Base-by-base conservation (phyloP, 2,113 vertebrate species). In the Mellivora capensis region DNA sequence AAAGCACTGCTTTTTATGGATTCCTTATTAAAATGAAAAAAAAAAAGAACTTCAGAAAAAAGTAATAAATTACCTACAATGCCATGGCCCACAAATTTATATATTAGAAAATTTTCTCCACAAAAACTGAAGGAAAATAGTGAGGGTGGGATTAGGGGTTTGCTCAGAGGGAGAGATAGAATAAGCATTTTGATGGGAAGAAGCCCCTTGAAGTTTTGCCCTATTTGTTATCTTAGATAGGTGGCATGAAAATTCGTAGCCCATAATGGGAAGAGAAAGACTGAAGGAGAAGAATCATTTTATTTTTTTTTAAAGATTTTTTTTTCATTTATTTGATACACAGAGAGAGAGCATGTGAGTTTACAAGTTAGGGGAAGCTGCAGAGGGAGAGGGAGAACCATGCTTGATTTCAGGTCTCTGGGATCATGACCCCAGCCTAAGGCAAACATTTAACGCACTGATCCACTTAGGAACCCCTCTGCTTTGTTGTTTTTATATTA, bases 1-100 rank as follows among this genome's bases (percentile, higher is more conserved):
- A 81, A 96, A 47, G 49, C 5, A 67, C 83, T 85, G 10, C 34
- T 85, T 91, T 93, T 59, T 93, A 6, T 37, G 69, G 11, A 88
- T 87, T 93, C 4, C 42, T 90, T 96, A 86, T 34, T 88, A 79
- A 96, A 96, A 81, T 77, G 47, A 52, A 79, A 94, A 92, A 93
- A 52, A 52, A 52, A 52, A 52, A 52, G 49, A 72, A 11, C 10
- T 64, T 93, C 21, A 87, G 20, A 71, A 96, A 95, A 93, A 94
- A 21, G 2, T 77, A 90, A 83, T 59, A 93, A 81, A 47, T 93
- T 94, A 49, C 15, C 31, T 94, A 39, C 2, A 61, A 37, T 29
- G 93, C 25, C 2, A 84, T 42, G 84, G 37, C 52, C 79, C n/a
- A 77, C 49, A 52, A 20, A 82, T 91, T 80, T 81, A 87, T 72